These are phyloP conservation scores for Lethocerus indicus DNA, from an alignment of 1,140 invertebrate genomes.

Conservation along the genomic window DNA sequence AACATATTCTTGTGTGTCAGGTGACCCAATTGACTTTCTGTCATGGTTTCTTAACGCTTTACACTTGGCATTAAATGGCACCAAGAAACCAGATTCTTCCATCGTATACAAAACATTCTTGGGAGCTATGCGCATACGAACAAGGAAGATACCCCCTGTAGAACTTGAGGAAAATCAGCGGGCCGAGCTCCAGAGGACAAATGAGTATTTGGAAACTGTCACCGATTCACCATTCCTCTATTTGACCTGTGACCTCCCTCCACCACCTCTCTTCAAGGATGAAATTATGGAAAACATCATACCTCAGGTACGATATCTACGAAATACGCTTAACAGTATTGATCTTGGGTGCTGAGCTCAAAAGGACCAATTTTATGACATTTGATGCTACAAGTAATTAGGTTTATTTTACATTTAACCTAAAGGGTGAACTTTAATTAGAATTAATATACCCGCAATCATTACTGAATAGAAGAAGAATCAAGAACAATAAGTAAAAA, in stretches of 20 bases:
- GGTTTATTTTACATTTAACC: too few species aligned
- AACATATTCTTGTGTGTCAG: constrained; percentile 31
- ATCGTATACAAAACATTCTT: constrained; percentile 93
- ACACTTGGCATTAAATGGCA: constrained; percentile 74
- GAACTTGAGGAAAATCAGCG: constrained; percentile 75
- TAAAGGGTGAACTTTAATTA: too few species aligned
- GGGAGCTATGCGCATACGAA: constrained; percentile 89
- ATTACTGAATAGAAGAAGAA: too few species aligned
- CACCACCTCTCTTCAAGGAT: constrained; percentile 92
- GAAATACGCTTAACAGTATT: neutral
- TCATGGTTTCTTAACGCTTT: constrained; percentile 93
- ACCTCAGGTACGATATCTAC: constrained; percentile 54
- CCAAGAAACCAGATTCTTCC: constrained; percentile 68
- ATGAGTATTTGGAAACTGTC: constrained; percentile 75
- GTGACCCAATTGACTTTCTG: constrained; percentile 92
- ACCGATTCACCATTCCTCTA: constrained; percentile 89
- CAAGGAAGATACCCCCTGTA: constrained; percentile 83
- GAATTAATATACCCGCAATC: neutral
- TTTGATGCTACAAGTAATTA: too few species aligned
- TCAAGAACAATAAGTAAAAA: too few species aligned
- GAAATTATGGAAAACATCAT: constrained; percentile 97
- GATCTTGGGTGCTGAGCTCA: too few species aligned
- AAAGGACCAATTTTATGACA: too few species aligned
- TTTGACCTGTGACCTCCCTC: constrained; percentile 89
- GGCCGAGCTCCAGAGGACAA: constrained; percentile 53